A percentile compares a stretch with the other conserved stretches of the same genome.
Evolutionary conservation across 2,888 invertebrate species (phyloP).

Genomic region (Eilema griseolum): DNA sequence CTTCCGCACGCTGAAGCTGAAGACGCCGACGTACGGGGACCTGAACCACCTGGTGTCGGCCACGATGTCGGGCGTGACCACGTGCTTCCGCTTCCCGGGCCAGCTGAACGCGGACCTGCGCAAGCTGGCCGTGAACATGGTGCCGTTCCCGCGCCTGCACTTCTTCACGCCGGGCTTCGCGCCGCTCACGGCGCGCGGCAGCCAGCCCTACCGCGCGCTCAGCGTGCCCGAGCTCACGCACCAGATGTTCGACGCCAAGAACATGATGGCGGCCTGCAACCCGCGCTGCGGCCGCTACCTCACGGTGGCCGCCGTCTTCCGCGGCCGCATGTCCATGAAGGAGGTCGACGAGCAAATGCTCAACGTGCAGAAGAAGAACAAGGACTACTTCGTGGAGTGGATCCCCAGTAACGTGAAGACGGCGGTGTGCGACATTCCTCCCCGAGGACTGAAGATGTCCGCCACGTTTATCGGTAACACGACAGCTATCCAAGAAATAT

Average conservation of each 20-base stretch:
- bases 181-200: constrained; percentile 92
- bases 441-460: constrained; percentile 92
- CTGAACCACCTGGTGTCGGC: constrained; percentile 87
- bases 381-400: constrained; percentile 93
- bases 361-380: constrained; percentile 92
- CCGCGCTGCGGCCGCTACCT: constrained; percentile 95
- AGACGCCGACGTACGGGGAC: constrained; percentile 93
- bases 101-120: constrained; percentile 91
- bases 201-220: constrained; percentile 94
- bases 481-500: constrained; percentile 95
- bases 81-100: constrained; percentile 77
- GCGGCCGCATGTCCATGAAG: constrained; percentile 97
- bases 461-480: constrained; percentile 95
- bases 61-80: constrained; percentile 82
- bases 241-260: constrained; percentile 97
- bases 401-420: constrained; percentile 93
- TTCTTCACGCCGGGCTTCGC: constrained; percentile 88
- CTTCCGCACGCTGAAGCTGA: constrained; percentile 91
- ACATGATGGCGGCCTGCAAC: constrained; percentile 98
- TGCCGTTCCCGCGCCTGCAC: constrained; percentile 91
- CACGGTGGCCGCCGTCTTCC: constrained; percentile 95
- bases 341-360: constrained; percentile 95
- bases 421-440: constrained; percentile 93
- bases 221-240: constrained; percentile 96
- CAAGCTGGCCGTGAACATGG: constrained; percentile 80